phyloP scores from a whole-genome alignment of 2,113 vertebrate genomes.

The Ursus arctos region DNA sequence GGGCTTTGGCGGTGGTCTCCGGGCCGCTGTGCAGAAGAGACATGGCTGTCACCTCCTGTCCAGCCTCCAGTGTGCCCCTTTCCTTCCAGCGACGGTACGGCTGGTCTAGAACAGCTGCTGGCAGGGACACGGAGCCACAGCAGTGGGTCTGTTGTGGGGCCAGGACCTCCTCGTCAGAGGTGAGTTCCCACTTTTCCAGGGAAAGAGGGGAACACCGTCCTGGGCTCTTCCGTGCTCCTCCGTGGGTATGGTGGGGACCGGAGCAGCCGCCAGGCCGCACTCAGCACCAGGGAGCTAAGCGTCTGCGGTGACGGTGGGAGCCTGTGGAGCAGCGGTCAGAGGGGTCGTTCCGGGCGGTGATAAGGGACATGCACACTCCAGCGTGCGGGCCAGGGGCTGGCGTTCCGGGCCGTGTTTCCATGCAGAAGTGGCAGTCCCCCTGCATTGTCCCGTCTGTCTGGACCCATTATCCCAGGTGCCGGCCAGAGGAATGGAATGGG shows the following conservation, averaged over 20 bases:
- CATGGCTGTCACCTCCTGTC: not conserved
- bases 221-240: not conserved
- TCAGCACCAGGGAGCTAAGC: fast-evolving
- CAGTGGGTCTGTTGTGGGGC: fast-evolving
- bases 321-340: not conserved
- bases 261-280: fast-evolving
- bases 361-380: fast-evolving
- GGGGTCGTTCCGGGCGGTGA: fast-evolving
- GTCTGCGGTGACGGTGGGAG: not conserved
- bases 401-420: fast-evolving
- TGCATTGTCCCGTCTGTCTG: not conserved
- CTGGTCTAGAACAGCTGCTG: fast-evolving
- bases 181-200: not conserved
- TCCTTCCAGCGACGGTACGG: fast-evolving
- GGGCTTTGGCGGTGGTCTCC: not conserved
- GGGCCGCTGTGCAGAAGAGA: not conserved
- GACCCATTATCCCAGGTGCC: not conserved
- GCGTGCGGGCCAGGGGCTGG: fast-evolving
- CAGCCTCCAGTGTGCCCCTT: fast-evolving
- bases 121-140: fast-evolving
- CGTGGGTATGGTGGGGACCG: fast-evolving
- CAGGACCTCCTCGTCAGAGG: fast-evolving
- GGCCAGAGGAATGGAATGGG: not conserved
- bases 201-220: not conserved
- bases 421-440: fast-evolving